Percentiles rank a stretch among this genome's conserved stretches.
Conservation (phyloP, 2,888 invertebrate genomes). For the Lordiphosa andalusiaca region DNA sequence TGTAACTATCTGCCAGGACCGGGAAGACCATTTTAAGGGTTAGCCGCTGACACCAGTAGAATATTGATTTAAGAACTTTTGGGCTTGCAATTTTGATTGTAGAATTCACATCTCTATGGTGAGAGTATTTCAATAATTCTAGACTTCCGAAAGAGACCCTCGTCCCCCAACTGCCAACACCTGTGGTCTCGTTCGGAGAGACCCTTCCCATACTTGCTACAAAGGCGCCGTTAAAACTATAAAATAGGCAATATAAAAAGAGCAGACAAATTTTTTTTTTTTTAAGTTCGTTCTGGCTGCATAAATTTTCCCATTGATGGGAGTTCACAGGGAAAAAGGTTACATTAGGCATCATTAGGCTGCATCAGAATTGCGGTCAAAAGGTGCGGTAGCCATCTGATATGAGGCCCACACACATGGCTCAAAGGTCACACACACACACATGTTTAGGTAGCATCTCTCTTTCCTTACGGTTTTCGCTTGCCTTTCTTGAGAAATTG, state of each 20-base stretch:
- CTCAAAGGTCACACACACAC: slow-evolving; percentile 31
- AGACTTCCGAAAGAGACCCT: neutral
- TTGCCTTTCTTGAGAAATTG: slow-evolving; percentile 58
- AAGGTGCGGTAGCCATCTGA: slow-evolving; percentile 42
- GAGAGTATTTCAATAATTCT: neutral
- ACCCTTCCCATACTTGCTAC: slow-evolving; percentile 17
- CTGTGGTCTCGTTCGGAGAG: slow-evolving; percentile 9
- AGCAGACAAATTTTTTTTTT: slow-evolving; percentile 46
- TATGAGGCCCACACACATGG: slow-evolving; percentile 47
- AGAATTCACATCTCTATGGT: too few species aligned
- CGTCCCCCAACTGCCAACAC: slow-evolving; percentile 6
- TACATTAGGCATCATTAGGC: slow-evolving; percentile 65
- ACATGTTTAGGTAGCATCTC: slow-evolving; percentile 41
- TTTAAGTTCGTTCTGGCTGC: slow-evolving; percentile 28
- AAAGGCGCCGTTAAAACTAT: slow-evolving; percentile 54
- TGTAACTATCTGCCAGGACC: too few species aligned
- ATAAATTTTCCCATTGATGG: slow-evolving; percentile 61
- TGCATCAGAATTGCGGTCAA: slow-evolving; percentile 43
- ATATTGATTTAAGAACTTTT: too few species aligned
- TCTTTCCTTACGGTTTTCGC: neutral
- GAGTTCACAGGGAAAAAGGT: slow-evolving; percentile 30
- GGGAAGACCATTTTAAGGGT: too few species aligned
- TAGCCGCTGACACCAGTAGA: too few species aligned
- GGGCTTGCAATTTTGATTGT: too few species aligned
- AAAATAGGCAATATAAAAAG: slow-evolving; percentile 35